These are phyloP conservation scores for Discoglossus pictus DNA, from an alignment of 2,797 vertebrate species.

Conservation along the genomic window DNA sequence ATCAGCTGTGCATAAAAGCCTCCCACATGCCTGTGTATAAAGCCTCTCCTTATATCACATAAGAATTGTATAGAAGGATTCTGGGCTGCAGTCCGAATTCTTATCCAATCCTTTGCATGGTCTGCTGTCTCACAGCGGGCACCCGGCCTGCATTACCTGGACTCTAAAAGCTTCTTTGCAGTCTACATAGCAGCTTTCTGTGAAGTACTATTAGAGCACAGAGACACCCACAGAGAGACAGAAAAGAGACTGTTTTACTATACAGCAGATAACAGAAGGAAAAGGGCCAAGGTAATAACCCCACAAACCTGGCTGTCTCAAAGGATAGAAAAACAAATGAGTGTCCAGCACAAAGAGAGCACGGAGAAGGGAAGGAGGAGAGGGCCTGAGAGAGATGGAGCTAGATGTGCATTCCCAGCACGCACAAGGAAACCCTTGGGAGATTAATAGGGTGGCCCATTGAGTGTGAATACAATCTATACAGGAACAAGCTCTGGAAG, in stretches of 20 bases:
- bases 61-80: slow-evolving; percentile 33
- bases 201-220: slow-evolving; percentile 42
- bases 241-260: slow-evolving; percentile 40
- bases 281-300: slow-evolving; percentile 22
- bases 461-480: too few relatives aligned
- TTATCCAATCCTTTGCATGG: slow-evolving; percentile 24
- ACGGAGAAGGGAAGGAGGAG: slow-evolving; percentile 1
- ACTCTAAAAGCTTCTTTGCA: slow-evolving; percentile 44
- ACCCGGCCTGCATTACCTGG: slow-evolving; percentile 32
- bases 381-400: slow-evolving; percentile 18
- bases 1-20: slow-evolving; percentile 32
- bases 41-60: slow-evolving; percentile 6
- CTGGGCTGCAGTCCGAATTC: slow-evolving; percentile 36
- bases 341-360: not conserved
- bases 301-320: slow-evolving; percentile 32
- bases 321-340: slow-evolving; percentile 27
- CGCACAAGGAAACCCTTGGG: too few relatives aligned
- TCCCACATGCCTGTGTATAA: slow-evolving; percentile 29
- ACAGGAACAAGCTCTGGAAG: too few relatives aligned
- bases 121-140: slow-evolving; percentile 39
- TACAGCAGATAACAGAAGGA: slow-evolving; percentile 17
- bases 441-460: too few relatives aligned
- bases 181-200: slow-evolving; percentile 44
- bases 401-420: too few relatives aligned
- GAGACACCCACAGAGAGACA: slow-evolving; percentile 34